These are phyloP conservation scores for Brachyhypopomus gauderio DNA, from an alignment of 2,113 vertebrate genomes.

Conservation along the genomic window DNA sequence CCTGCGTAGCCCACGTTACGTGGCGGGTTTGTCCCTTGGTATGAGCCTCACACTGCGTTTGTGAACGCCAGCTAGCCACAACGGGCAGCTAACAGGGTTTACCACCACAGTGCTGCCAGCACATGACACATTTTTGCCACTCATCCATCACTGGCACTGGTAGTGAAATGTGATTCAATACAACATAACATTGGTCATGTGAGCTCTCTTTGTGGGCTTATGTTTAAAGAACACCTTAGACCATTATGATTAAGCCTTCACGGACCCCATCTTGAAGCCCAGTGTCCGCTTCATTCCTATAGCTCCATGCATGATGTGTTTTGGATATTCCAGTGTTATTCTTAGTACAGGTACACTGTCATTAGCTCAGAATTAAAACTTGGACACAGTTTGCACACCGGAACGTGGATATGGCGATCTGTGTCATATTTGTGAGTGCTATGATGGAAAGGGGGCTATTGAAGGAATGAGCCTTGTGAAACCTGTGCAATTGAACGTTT, in stretches of 20 bases:
- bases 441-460: neutral
- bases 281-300: neutral
- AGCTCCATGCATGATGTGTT: neutral
- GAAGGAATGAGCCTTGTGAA: neutral
- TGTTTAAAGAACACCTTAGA: neutral
- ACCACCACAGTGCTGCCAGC: conserved; percentile 18
- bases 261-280: neutral
- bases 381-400: neutral
- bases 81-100: conserved; percentile 21
- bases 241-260: neutral
- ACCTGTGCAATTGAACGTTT: neutral
- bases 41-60: neutral
- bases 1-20: neutral
- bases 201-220: neutral
- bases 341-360: neutral
- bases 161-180: neutral
- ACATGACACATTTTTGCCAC: conserved; percentile 27
- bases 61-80: neutral
- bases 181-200: neutral
- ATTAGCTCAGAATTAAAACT: too few species aligned
- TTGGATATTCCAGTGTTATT: neutral
- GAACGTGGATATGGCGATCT: neutral
- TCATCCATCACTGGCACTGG: neutral
- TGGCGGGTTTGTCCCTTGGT: neutral
- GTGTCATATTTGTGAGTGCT: neutral